Evolutionary conservation across 2,888 invertebrate genomes (phyloP), one percentile per base, ranked within the genome.

Genomic region (Anodontia alba): DNA sequence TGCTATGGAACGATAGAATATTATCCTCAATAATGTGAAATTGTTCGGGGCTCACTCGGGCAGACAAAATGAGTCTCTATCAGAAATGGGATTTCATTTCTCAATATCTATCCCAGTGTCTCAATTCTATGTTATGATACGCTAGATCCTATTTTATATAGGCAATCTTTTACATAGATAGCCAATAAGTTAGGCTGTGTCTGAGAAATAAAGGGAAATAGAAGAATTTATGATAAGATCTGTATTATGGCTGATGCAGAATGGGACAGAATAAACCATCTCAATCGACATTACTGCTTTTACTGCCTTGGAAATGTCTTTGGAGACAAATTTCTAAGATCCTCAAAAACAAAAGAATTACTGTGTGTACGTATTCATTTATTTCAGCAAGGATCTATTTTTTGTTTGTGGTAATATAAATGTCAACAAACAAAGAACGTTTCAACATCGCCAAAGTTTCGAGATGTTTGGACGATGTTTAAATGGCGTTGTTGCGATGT

Each of bases 11-110:
- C 23, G 62, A 20, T 62, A 62, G 62, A 62, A 62, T 62, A 62
- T 62, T 62, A 62, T 62, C 62, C 62, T 23, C 62, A 62, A 33
- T 62, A 62, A 62, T 62, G 62, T 62, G 62, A 62, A 62, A 62
- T 62, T 3, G 31, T 62, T 10, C 33, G 31, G 62, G 33, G 33
- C 62, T 62, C 62, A 62, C 20, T 62, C 62, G 62, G 33, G 62
- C 62, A 62, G 62, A 62, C 33, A 62, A 31, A 62, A 62, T 62
- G 62, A 62, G 62, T 10, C 62, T 62, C 33, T 62, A 62, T 62
- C 62, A 33, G 33, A 33, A 62, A 62, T 62, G 33, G 62, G 62
- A 62, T 62, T 62, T 62, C 20, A 62, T 62, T 62, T 62, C 62
- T 31, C 62, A 62, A 62, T 62, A 33, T 62, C 62, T 62, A 62